These are phyloP conservation scores for Styela plicata DNA, from an alignment of 23 tunicate species.

Conservation along the genomic window DNA sequence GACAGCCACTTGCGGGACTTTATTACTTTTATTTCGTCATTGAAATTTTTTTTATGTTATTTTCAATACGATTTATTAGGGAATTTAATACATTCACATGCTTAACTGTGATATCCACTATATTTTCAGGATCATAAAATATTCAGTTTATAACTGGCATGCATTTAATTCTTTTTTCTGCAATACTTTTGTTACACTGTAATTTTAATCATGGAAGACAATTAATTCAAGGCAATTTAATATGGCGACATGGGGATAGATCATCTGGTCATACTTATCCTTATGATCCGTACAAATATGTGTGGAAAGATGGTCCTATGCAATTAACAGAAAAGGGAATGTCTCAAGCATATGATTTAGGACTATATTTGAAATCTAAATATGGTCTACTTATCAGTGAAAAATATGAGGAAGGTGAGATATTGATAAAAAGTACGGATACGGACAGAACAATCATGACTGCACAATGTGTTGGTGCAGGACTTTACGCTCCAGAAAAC, in stretches of 20 bases:
- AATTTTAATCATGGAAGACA: background rate
- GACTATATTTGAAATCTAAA: constrained; percentile 13
- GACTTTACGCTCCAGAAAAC: background rate
- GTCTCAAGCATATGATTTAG: background rate
- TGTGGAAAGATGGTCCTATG: constrained; percentile 9
- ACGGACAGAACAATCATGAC: constrained; percentile 10
- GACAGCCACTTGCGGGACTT: no score
- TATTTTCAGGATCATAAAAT: no score
- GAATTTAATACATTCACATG: no score
- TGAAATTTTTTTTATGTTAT: no score
- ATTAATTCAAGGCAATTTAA: constrained; percentile 14
- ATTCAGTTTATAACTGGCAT: no score
- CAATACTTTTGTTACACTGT: no score
- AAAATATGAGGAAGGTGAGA: background rate
- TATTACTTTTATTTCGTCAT: no score
- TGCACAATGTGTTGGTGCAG: constrained; percentile 16
- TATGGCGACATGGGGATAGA: constrained; percentile 21
- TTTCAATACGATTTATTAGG: no score
- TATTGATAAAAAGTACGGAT: constrained; percentile 19
- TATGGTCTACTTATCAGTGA: background rate
- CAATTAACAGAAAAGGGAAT: constrained; percentile 7
- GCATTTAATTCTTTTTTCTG: no score
- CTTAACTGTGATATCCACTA: no score
- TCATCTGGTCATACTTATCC: constrained; percentile 14
- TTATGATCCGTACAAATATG: constrained; percentile 5